Base-by-base conservation (phyloP, 2,113 vertebrate genomes). In the Dunckerocampus dactyliophorus region DNA sequence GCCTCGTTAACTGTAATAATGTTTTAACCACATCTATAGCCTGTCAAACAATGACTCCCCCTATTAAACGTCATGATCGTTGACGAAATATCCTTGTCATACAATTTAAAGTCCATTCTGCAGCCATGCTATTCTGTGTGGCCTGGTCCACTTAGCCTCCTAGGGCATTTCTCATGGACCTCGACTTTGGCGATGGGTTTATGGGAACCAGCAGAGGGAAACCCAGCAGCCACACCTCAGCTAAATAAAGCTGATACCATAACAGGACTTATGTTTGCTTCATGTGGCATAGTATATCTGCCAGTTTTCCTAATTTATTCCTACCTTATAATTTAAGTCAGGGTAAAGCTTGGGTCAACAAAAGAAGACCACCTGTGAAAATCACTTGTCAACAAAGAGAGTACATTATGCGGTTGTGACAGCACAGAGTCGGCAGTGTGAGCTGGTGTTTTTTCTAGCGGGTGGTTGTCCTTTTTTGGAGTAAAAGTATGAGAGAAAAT, bases 201-300 rank as follows among this genome's bases (percentile, higher is more conserved):
- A 70, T 72, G 69, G 62, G 67, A 77, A 72, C 59, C 69, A 73
- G 52, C 20, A 67, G 37, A 65, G 65, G 58, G 61, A 84, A 85
- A 74, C 63, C 79, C 69, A 64, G 63, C 67, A 73, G 65, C 80
- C 80, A 84, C 82, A 87, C 76, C 78, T 84, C 77, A 22, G 70
- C 80, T 85, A 87, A 82, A 87, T 81, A 80, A 78, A 85, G 74
- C 62, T 59, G 66, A 80, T 67, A 77, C 77, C 71, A 81, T 66
- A 86, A 76, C 68, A 80, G 77, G 74, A 72, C 45, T 58, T 22
- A 65, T 63, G 55, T 55, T 56, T n/a, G 20, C 67, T 81, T 75
- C 43, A 75, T 60, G 65, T 65, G 75, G 68, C 34, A 19, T 45
- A 71, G 42, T 80, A 85, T 82, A 75, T 74, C 72, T 71, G 15